phyloP scores from a whole-genome alignment of 2,888 invertebrate species.

The Nemotelus nigrinus region DNA sequence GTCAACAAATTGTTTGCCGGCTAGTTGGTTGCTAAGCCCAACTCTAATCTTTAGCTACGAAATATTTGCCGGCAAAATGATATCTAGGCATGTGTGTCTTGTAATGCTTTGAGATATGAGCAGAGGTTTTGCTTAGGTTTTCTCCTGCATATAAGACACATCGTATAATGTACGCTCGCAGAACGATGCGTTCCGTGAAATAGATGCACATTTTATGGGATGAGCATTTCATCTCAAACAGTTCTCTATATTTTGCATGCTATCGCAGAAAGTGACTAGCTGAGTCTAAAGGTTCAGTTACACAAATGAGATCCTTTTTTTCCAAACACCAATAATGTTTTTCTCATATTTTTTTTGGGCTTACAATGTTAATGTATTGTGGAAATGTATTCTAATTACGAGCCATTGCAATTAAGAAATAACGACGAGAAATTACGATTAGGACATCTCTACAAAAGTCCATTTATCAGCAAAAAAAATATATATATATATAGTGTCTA shows the following conservation, averaged over 20 bases:
- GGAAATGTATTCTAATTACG: too few relatives aligned
- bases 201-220: constrained; percentile 14
- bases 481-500: too few relatives aligned
- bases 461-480: too few relatives aligned
- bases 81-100: neutral
- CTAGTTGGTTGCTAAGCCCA: neutral
- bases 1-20: constrained; percentile 45
- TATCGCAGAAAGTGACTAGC: constrained; percentile 22
- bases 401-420: too few relatives aligned
- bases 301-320: neutral
- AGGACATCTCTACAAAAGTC: too few relatives aligned
- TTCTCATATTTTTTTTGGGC: neutral
- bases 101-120: constrained; percentile 21
- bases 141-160: too few relatives aligned
- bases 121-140: neutral
- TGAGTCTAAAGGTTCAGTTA: constrained; percentile 4
- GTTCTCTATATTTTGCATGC: constrained; percentile 14
- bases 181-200: constrained; percentile 24
- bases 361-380: too few relatives aligned
- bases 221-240: constrained; percentile 14
- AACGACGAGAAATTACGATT: too few relatives aligned
- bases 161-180: too few relatives aligned
- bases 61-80: neutral
- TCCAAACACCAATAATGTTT: neutral
- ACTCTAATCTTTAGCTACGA: too few relatives aligned